A percentile compares a stretch with the other conserved stretches of the same genome.
These are phyloP conservation scores for Dissostichus mawsoni DNA, from an alignment of 2,113 vertebrate species.

Conservation along the genomic window DNA sequence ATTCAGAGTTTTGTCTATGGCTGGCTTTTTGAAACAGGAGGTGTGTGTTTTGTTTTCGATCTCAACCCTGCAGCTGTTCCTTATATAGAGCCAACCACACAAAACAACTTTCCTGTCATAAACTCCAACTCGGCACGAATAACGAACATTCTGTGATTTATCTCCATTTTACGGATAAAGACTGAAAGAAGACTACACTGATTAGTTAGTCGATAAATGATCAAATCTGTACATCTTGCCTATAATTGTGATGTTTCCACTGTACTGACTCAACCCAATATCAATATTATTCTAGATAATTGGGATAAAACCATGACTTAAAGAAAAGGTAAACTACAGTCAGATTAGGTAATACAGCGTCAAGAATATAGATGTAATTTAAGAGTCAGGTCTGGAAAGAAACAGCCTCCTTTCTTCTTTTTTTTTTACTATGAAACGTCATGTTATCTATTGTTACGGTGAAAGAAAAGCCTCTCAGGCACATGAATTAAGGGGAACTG, in stretches of 20 bases:
- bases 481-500: neutral
- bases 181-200: neutral
- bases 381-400: neutral
- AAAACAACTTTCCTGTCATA: conserved; percentile 32
- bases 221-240: neutral
- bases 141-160: neutral
- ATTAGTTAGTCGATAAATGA: no score
- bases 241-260: neutral
- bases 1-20: neutral
- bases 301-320: neutral
- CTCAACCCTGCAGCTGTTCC: conserved; percentile 52
- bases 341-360: neutral
- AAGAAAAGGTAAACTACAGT: neutral
- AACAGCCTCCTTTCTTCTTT: neutral
- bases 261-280: neutral
- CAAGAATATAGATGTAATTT: conserved; percentile 2
- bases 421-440: neutral
- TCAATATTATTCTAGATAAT: neutral
- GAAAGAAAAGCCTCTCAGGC: neutral
- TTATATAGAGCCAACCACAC: conserved; percentile 18
- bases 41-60: conserved; percentile 59
- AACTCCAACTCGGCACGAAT: conserved; percentile 4
- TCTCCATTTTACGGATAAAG: neutral
- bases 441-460: neutral
- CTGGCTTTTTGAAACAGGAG: conserved; percentile 8